Evolutionary conservation across 2,113 vertebrate species (phyloP).

Genomic region (Gopherus flavomarginatus): DNA sequence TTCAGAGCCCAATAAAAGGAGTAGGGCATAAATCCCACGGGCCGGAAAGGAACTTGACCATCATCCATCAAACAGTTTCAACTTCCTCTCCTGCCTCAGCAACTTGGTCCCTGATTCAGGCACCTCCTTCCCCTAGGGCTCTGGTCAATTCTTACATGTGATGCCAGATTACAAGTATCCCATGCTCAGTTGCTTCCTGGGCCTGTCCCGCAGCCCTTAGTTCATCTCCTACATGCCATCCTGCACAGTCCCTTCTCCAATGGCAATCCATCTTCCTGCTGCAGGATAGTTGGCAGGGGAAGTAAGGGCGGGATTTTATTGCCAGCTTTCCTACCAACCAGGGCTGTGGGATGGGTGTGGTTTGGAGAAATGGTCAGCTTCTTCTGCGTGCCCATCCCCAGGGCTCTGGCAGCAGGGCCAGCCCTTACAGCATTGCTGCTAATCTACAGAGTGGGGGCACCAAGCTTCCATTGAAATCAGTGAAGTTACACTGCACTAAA

Average conservation of each 20-base stretch:
- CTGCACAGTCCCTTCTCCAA: neutral
- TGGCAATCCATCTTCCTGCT: neutral
- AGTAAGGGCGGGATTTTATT: neutral
- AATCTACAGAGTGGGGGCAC: neutral
- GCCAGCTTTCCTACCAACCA: neutral
- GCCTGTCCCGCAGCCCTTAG: too few relatives aligned
- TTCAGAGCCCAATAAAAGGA: neutral
- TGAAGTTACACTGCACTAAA: neutral
- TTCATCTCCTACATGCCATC: neutral
- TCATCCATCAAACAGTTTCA: neutral
- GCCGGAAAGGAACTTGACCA: neutral
- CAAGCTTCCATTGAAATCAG: neutral
- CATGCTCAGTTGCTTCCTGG: neutral
- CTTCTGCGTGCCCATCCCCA: neutral
- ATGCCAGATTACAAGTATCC: neutral
- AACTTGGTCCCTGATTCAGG: neutral
- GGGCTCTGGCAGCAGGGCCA: neutral
- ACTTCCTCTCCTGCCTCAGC: neutral
- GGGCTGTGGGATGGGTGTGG: neutral
- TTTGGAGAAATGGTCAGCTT: neutral
- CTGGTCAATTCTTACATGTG: neutral
- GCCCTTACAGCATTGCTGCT: rapidly evolving
- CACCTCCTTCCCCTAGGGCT: neutral
- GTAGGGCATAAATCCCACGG: neutral
- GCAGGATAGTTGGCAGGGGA: neutral